Evolutionary conservation across 2,888 invertebrate species (phyloP), one percentile per base, ranked within the genome.

Genomic region (Julus scandinavius): DNA sequence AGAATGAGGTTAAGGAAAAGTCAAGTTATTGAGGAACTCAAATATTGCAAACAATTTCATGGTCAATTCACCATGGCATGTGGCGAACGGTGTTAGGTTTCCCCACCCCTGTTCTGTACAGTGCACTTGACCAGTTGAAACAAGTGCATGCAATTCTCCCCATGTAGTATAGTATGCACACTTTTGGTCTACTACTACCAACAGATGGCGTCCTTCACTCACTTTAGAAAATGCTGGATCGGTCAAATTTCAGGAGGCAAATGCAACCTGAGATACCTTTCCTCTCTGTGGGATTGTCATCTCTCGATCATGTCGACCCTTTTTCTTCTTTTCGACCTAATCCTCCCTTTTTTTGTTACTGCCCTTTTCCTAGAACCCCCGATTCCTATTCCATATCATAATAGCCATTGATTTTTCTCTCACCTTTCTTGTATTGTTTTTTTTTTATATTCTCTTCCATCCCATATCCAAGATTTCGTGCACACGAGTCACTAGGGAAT

Each of bases 391-490:
- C 20, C 63, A 63, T 63, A 63, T 63, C 63, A 63, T 63, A 63
- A 63, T 63, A 63, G 63, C 20, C 63, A 63, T 63, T 63, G 63
- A 63, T 63, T 63, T n/a, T 63, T 20, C 63, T 63, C 63, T 63
- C 63, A 63, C 63, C 63, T 63, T 63, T 63, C n/a, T 20, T 63
- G n/a, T 20, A 63, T 63, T 63, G 63, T 63, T 63, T 63, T 63
- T 20, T 63, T 20, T 15, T 63, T 63, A 5, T 17, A 58, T 63
- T n/a, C 63, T 1, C 63, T 63, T 63, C 63, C 20, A 7, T 63
- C 20, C 20, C 63, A n/a, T 20, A 63, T n/a, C 20, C 63, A 3
- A 63, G 20, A 20, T 63, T 20, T 9, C 1, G 63, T 4, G 63
- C 17, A 58, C 63, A 63, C 20, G 20, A 63, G 20, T 20, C 63